Base-by-base conservation (phyloP, 2,888 invertebrate genomes). In the Phortica magna region DNA sequence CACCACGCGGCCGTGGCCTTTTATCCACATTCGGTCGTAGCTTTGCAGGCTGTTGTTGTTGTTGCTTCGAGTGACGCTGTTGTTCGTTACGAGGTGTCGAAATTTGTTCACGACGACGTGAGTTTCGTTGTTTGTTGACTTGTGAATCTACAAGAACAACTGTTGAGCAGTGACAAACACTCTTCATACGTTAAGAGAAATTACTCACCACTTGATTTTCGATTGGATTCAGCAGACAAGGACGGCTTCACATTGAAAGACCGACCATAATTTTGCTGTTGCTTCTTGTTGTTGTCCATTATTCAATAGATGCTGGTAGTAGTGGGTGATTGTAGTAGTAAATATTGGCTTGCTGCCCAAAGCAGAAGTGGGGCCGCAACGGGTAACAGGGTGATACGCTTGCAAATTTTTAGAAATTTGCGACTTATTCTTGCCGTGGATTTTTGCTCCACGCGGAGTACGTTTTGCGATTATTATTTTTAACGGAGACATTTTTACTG, bases 221-320 rank as follows among this genome's bases (percentile, higher is more conserved):
- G 86, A 77, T 80, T 84, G 88, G 94, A 93, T 92, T 96, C 96
- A 96, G 94, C 93, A 93, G 93, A 93, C 84, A 93, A 92, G 76
- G 85, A 80, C 90, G 94, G 94, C 94, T 95, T 96, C 93, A 94
- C 92, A 92, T 94, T 94, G 93, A 94, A 93, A 92, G 95, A 94
- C 92, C 93, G 92, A 90, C 94, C 93, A 92, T 94, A 94, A 80
- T 83, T 80, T 92, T 93, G 94, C 91, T 94, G 94, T 91, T 94
- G 79, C 77, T 96, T 96, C 92, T 95, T 96, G 93, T 96, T 96
- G 84, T 81, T 83, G 81, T 81, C 91, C 87, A 90, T 90, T 83
- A 79, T 86, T 64, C n/a, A 55, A 9, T 71, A 31, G 55, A 10
- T 65, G 65, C 73, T 71, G 71, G 93, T 95, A 96, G 79, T 81